These are phyloP conservation scores for Lateolabrax maculatus DNA, from an alignment of 2,797 vertebrate genomes.

Conservation along the genomic window DNA sequence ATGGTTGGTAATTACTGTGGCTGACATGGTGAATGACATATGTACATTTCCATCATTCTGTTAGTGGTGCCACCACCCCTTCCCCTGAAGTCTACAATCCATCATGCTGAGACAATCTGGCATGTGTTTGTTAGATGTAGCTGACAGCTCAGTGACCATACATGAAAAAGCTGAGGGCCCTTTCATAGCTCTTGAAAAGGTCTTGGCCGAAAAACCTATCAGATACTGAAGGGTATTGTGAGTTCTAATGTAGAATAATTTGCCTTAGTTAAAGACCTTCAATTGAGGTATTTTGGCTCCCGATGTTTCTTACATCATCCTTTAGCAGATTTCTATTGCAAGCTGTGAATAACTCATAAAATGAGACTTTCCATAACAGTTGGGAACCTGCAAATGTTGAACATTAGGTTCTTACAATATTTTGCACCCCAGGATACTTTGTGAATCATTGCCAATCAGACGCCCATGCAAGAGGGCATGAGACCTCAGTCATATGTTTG, in stretches of 20 bases:
- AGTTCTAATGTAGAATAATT: constrained; percentile 17
- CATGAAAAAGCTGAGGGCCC: constrained; percentile 18
- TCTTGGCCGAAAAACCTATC: constrained; percentile 26
- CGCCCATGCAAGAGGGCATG: no score
- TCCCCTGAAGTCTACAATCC: constrained; percentile 59
- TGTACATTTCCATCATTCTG: constrained; percentile 52
- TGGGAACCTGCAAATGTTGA: not conserved
- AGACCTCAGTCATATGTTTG: no score
- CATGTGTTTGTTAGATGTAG: constrained; percentile 48
- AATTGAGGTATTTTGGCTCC: not conserved
- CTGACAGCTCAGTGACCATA: constrained; percentile 53
- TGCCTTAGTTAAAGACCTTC: constrained; percentile 1
- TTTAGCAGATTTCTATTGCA: not conserved
- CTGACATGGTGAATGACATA: constrained; percentile 54
- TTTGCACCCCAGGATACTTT: no score
- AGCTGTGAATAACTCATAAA: not conserved
- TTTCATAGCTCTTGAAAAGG: constrained; percentile 46
- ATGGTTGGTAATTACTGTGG: constrained; percentile 64
- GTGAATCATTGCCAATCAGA: not conserved
- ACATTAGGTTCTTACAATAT: not conserved
- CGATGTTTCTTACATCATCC: not conserved
- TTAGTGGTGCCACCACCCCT: constrained; percentile 11
- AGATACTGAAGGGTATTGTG: not conserved
- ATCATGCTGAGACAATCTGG: constrained; percentile 58
- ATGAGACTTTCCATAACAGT: not conserved